Conservation (phyloP, 2,797 vertebrate species). For the Takifugu ocellatus region DNA sequence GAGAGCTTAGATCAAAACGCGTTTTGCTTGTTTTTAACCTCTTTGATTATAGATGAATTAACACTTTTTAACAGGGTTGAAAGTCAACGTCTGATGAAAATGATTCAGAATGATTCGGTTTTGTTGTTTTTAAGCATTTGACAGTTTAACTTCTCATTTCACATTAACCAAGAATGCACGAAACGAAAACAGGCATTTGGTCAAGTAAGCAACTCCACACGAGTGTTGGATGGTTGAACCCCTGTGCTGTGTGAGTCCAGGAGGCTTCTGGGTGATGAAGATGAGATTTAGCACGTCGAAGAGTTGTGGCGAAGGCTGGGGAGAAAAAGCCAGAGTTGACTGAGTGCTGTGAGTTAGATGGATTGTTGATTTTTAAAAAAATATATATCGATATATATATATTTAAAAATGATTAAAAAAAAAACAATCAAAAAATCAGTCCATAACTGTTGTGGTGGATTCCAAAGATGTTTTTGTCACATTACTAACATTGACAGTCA, state of each 20-base stretch:
- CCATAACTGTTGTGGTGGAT: slow-evolving; percentile 75
- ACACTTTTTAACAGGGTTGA: slow-evolving; percentile 51
- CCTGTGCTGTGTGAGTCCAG: slow-evolving; percentile 32
- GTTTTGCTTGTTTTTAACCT: slow-evolving; percentile 52
- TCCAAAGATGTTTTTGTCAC: slow-evolving; percentile 84
- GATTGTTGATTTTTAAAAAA: slow-evolving; percentile 59
- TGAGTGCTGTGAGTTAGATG: slow-evolving; percentile 67
- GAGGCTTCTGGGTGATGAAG: slow-evolving; percentile 58
- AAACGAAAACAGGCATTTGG: slow-evolving; percentile 50
- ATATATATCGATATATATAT: neutral
- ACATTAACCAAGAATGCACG: slow-evolving; percentile 63
- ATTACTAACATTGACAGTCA: slow-evolving; percentile 45
- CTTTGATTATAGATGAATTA: slow-evolving; percentile 49
- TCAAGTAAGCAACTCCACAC: slow-evolving; percentile 34
- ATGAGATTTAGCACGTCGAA: slow-evolving; percentile 77
- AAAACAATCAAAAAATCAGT: slow-evolving; percentile 60
- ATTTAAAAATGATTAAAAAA: neutral
- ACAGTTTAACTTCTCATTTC: slow-evolving; percentile 40
- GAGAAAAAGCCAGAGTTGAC: slow-evolving; percentile 75
- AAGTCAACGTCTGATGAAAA: slow-evolving; percentile 42
- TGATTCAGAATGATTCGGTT: slow-evolving; percentile 29
- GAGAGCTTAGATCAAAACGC: slow-evolving; percentile 62
- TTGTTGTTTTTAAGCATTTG: slow-evolving; percentile 23
- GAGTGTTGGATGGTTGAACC: slow-evolving; percentile 27
- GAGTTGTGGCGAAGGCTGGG: slow-evolving; percentile 74